phyloP scores from a whole-genome alignment of 1,140 invertebrate species.

The Kradibia gibbosae region DNA sequence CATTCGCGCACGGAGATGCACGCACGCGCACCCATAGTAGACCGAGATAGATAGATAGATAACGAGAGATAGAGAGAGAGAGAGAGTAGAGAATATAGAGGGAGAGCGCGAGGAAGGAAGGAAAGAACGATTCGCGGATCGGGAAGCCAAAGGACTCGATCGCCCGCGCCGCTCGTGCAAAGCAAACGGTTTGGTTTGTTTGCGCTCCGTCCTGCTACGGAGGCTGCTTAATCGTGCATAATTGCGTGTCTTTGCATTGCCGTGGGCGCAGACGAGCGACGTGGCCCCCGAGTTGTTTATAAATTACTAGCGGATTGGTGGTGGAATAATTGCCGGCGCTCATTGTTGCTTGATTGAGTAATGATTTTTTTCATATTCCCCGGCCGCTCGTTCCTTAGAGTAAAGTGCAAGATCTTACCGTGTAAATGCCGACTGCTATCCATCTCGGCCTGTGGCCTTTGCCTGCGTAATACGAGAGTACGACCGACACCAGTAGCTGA shows the following conservation, averaged over 20 bases:
- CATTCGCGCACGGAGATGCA: too few relatives aligned
- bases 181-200: neutral
- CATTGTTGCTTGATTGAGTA: neutral
- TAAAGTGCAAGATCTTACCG: constrained; percentile 65
- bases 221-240: neutral
- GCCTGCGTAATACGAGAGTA: constrained; percentile 80
- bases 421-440: constrained; percentile 81
- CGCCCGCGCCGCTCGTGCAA: neutral
- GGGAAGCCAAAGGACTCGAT: neutral
- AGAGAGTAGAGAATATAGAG: too few relatives aligned
- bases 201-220: too few relatives aligned
- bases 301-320: too few relatives aligned
- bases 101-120: too few relatives aligned
- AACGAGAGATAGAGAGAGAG: too few relatives aligned
- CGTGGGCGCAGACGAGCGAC: neutral
- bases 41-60: too few relatives aligned
- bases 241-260: neutral
- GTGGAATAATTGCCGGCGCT: neutral
- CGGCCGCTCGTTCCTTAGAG: neutral
- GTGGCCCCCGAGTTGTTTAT: too few relatives aligned
- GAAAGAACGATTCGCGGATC: neutral
- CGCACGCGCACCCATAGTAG: neutral
- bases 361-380: neutral
- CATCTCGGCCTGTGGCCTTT: constrained; percentile 80
- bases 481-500: constrained; percentile 74